Evolutionary conservation across 2,113 vertebrate genomes (phyloP).

Genomic region (Tetraodon nigroviridis): DNA sequence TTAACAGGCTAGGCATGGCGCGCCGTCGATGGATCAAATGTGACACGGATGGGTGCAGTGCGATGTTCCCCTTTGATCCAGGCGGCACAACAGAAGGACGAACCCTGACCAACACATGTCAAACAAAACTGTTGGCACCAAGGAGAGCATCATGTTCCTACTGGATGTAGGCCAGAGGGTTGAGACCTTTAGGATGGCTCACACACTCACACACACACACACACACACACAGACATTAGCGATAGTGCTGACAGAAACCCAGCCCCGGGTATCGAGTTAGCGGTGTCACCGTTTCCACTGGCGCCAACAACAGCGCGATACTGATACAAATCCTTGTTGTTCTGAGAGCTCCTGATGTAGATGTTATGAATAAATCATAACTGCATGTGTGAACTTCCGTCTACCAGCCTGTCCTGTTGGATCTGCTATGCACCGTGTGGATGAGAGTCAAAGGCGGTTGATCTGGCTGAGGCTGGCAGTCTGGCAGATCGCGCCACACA

Average conservation of each 20-base stretch:
- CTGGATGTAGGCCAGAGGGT: constrained; percentile 45
- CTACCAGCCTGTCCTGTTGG: constrained; percentile 28
- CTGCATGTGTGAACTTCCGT: constrained; percentile 33
- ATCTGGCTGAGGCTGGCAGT: constrained; percentile 30
- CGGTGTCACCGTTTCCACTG: constrained; percentile 2
- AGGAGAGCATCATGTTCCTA: constrained; percentile 33
- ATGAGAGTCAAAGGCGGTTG: constrained; percentile 33
- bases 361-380: constrained; percentile 31
- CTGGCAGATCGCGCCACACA: constrained; percentile 36
- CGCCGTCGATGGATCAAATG: constrained; percentile 44
- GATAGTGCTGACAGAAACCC: constrained; percentile 9
- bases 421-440: constrained; percentile 31
- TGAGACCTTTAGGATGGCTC: constrained; percentile 3
- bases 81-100: constrained; percentile 57
- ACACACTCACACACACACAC: not conserved
- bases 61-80: constrained; percentile 55
- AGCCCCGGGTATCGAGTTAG: constrained; percentile 8
- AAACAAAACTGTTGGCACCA: constrained; percentile 65
- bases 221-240: not conserved
- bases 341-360: constrained; percentile 6
- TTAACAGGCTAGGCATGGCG: constrained; percentile 25
- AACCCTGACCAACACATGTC: constrained; percentile 66
- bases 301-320: constrained; percentile 17
- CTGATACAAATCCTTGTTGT: constrained; percentile 18
- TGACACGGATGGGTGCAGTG: constrained; percentile 57